A percentile compares a stretch with the other conserved stretches of the same genome.
These are phyloP conservation scores for Leptothorax acervorum DNA, from an alignment of 2,888 invertebrate species.

Conservation along the genomic window DNA sequence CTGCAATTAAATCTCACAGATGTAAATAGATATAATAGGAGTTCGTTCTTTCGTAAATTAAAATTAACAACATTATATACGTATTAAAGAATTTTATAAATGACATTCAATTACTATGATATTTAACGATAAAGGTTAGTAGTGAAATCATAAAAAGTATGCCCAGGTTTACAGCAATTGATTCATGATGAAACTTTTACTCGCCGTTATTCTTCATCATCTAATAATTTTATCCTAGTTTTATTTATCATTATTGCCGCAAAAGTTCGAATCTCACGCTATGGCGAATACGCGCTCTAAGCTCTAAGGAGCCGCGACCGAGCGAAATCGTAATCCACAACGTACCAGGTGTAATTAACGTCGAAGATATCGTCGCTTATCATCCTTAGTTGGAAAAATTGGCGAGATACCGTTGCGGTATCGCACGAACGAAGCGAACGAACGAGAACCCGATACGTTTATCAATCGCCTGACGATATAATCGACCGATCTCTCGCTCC, in stretches of 20 bases:
- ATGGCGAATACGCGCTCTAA: background rate
- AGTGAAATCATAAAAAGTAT: background rate
- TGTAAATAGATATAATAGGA: background rate
- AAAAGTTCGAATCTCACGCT: background rate
- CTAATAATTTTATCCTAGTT: background rate
- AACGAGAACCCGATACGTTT: conserved; percentile 17
- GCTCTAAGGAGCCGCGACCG: background rate
- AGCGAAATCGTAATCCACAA: background rate
- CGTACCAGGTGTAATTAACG: conserved; percentile 3
- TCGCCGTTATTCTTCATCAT: background rate
- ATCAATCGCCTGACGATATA: conserved; percentile 37
- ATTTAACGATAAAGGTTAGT: background rate
- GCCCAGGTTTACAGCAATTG: background rate
- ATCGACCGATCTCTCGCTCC: conserved; percentile 18
- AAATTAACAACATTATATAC: conserved; percentile 2
- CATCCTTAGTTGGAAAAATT: background rate
- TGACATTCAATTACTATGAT: background rate
- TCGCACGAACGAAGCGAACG: conserved; percentile 2
- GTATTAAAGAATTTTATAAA: conserved; percentile 1
- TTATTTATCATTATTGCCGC: background rate
- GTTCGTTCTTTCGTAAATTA: background rate
- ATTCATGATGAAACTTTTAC: background rate
- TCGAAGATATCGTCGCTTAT: conserved; percentile 15
- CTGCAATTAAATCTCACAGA: background rate
- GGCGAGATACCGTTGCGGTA: conserved; percentile 3